Conservation (phyloP, 2,113 vertebrate species). For the Recurvirostra avosetta region DNA sequence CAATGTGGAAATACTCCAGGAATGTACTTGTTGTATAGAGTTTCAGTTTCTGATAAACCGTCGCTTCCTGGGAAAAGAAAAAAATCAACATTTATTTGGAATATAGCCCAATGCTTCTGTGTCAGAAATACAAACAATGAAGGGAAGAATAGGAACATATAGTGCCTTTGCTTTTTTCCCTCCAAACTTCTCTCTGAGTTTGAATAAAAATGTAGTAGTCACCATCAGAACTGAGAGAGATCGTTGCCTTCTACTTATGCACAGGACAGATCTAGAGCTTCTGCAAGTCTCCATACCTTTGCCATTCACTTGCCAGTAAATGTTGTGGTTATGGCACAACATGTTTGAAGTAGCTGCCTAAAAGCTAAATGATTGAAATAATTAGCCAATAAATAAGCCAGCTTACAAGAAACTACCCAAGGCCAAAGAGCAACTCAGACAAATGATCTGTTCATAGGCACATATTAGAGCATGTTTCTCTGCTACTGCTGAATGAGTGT, state of each 20-base stretch:
- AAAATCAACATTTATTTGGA: neutral
- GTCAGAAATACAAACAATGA: neutral
- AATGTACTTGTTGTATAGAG: neutral
- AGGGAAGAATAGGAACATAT: neutral
- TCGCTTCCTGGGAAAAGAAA: neutral
- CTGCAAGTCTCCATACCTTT: neutral
- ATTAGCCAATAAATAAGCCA: neutral
- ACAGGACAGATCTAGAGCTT: neutral
- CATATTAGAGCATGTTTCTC: rapidly evolving
- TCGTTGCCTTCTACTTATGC: neutral
- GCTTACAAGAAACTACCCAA: neutral
- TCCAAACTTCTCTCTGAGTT: neutral
- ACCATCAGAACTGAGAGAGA: neutral
- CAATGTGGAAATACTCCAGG: neutral
- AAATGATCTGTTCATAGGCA: rapidly evolving
- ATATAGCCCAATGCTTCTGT: neutral
- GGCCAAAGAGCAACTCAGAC: neutral
- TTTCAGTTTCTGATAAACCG: neutral
- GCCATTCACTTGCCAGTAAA: neutral
- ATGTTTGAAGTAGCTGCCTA: neutral
- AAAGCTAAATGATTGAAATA: neutral
- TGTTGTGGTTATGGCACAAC: neutral
- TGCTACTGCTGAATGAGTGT: neutral
- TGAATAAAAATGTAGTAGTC: neutral
- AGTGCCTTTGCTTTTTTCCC: neutral